phyloP scores from a whole-genome alignment of 2,113 vertebrate genomes.

The Platichthys stellatus region DNA sequence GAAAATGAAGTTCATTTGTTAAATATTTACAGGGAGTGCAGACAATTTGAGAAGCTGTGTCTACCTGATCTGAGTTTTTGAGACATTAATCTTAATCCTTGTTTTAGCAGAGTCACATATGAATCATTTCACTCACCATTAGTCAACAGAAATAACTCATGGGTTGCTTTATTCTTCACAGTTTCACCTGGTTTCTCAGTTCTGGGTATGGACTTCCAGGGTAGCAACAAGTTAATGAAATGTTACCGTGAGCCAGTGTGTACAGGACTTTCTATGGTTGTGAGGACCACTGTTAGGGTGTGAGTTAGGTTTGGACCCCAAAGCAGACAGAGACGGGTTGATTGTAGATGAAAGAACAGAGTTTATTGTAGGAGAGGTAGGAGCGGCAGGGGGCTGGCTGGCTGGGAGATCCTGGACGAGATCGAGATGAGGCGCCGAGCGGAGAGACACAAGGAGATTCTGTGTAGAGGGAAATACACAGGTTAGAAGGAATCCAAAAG shows the following conservation, averaged over 20 bases:
- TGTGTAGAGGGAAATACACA: too few species aligned
- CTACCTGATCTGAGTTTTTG: not conserved
- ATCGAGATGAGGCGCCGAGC: too few species aligned
- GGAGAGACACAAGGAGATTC: too few species aligned
- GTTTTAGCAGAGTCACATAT: not conserved
- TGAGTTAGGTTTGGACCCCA: too few species aligned
- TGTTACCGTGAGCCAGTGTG: not conserved
- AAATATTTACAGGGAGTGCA: slow-evolving; percentile 61
- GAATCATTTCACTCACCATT: not conserved
- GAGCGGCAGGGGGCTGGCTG: too few species aligned
- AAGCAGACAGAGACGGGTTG: too few species aligned
- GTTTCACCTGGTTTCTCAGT: not conserved
- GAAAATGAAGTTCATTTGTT: slow-evolving; percentile 53
- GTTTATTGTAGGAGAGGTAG: too few species aligned
- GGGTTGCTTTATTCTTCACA: not conserved
- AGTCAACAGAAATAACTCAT: not conserved
- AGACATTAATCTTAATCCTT: not conserved
- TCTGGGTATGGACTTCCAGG: not conserved
- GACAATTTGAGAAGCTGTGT: not conserved
- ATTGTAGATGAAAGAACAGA: too few species aligned
- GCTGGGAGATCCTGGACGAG: too few species aligned
- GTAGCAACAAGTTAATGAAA: not conserved
- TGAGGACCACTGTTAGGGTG: too few species aligned
- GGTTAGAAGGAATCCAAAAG: too few species aligned
- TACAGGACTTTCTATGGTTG: too few species aligned